Conservation (phyloP, 1,140 invertebrate genomes). For the Oedothorax gibbosus region DNA sequence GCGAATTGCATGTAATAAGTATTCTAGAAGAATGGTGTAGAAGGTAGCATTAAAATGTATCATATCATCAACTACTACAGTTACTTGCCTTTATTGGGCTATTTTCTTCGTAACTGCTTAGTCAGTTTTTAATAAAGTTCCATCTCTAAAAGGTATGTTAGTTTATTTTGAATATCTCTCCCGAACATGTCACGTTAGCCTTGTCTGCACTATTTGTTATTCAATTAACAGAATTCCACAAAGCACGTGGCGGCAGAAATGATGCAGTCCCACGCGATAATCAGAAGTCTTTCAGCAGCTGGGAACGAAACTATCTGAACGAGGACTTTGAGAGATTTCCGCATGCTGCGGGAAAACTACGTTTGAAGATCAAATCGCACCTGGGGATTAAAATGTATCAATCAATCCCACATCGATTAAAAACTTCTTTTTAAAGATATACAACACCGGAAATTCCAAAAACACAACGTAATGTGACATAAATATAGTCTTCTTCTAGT, state of each 20-base stretch:
- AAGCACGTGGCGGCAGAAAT: slow-evolving; percentile 14
- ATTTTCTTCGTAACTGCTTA: too few relatives aligned
- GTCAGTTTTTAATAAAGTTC: too few relatives aligned
- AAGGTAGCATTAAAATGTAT: too few relatives aligned
- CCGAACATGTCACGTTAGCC: too few relatives aligned
- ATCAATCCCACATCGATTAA: slow-evolving; percentile 2
- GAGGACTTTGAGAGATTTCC: slow-evolving; percentile 49
- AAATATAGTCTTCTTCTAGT: not conserved
- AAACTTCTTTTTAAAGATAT: not conserved
- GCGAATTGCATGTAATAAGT: too few relatives aligned
- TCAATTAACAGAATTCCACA: too few relatives aligned
- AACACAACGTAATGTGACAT: not conserved
- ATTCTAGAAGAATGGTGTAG: too few relatives aligned
- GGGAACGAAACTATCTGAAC: slow-evolving; percentile 18
- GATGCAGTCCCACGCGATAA: slow-evolving; percentile 36
- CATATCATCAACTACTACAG: too few relatives aligned
- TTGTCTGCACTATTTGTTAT: too few relatives aligned
- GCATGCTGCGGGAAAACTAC: slow-evolving; percentile 32
- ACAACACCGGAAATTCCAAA: not conserved
- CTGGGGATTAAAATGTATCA: slow-evolving; percentile 2
- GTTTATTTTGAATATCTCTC: too few relatives aligned
- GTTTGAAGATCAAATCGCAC: not conserved
- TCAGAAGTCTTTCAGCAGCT: slow-evolving; percentile 51
- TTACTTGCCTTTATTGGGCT: too few relatives aligned
- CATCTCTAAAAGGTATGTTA: too few relatives aligned